Evolutionary conservation across 2,888 invertebrate genomes (phyloP).

Genomic region (Mesopsocus fuscifrons): DNA sequence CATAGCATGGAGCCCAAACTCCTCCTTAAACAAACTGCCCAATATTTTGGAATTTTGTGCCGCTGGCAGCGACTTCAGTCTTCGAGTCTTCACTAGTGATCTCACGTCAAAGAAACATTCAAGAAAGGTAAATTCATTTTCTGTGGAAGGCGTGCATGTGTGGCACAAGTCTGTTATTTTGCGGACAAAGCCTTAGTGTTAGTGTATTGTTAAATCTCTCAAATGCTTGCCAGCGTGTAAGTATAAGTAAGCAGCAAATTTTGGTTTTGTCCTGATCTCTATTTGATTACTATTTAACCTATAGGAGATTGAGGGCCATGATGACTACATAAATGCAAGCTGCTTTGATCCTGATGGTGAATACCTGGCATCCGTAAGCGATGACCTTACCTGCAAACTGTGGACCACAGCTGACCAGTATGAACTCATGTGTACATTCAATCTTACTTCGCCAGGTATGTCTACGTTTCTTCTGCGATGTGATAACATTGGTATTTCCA

Average conservation of each 20-base stretch:
- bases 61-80: slow-evolving; percentile 35
- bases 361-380: slow-evolving; percentile 51
- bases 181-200: slow-evolving; percentile 8
- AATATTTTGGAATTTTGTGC: slow-evolving; percentile 33
- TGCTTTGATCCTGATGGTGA: slow-evolving; percentile 49
- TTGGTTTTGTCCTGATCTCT: no score
- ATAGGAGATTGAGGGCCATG: slow-evolving; percentile 39
- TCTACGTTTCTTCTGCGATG: not conserved
- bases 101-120: slow-evolving; percentile 20
- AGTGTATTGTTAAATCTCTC: not conserved
- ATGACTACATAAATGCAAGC: slow-evolving; percentile 46
- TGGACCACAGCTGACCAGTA: slow-evolving; percentile 36
- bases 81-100: slow-evolving; percentile 35
- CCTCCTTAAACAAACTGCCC: slow-evolving; percentile 36
- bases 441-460: slow-evolving; percentile 40
- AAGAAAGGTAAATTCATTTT: slow-evolving; percentile 23
- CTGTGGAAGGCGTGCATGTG: slow-evolving; percentile 23
- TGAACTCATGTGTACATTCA: slow-evolving; percentile 35
- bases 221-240: no score
- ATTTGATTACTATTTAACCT: no score
- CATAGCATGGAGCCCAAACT: slow-evolving; percentile 40
- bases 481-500: no score
- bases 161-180: slow-evolving; percentile 24
- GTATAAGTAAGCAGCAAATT: no score
- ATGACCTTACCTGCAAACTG: slow-evolving; percentile 52